phyloP scores from a whole-genome alignment of 2,113 vertebrate genomes.

The Sardina pilchardus region DNA sequence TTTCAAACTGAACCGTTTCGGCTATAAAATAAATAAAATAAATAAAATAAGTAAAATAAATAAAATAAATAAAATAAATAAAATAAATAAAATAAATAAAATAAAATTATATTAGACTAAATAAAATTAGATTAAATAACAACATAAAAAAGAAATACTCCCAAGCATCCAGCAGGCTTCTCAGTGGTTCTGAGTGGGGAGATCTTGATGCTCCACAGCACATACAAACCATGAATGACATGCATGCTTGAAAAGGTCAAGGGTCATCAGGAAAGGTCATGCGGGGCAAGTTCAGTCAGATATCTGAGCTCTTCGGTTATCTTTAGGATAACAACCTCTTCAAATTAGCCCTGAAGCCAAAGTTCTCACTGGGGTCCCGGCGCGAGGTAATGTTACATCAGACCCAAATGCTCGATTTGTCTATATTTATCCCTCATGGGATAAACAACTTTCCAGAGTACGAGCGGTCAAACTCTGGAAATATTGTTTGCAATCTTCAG shows the following conservation, averaged over 20 bases:
- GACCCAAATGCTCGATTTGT: background rate
- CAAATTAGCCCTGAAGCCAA: constrained; percentile 5
- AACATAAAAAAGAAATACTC: background rate
- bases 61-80: no score
- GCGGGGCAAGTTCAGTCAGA: constrained; percentile 3
- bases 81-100: background rate
- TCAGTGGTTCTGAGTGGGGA: background rate
- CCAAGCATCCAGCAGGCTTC: background rate
- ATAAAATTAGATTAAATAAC: no score
- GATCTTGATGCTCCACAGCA: background rate
- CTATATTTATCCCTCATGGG: background rate
- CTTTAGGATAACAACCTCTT: constrained; percentile 1
- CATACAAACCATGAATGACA: background rate
- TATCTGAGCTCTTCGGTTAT: background rate
- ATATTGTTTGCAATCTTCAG: background rate
- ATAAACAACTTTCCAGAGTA: background rate
- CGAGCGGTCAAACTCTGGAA: background rate
- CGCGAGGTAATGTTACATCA: background rate
- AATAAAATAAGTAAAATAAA: no score
- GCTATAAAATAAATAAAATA: no score
- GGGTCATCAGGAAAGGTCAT: background rate
- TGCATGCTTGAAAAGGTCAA: background rate
- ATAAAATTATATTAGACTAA: background rate
- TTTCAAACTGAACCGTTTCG: background rate
- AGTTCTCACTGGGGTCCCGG: background rate